Percentiles rank a stretch among this genome's conserved stretches.
phyloP scores from a whole-genome alignment of 2,113 vertebrate genomes.

The Pandion haliaetus region DNA sequence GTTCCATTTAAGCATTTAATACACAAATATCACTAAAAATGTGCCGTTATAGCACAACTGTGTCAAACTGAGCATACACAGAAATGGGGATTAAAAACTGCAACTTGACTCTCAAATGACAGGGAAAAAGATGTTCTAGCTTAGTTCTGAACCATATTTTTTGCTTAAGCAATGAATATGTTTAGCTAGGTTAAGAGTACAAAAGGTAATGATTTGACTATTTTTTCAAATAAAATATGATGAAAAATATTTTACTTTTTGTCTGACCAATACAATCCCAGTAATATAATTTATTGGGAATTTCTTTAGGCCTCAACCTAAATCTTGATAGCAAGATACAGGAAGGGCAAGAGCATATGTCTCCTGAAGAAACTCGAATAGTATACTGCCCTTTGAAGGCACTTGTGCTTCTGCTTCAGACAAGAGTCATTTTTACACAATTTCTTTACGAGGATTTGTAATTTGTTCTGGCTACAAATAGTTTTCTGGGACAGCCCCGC shows the following conservation, averaged over 20 bases:
- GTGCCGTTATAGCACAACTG: conserved; percentile 26
- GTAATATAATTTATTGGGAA: conserved; percentile 36
- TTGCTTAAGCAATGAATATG: not conserved
- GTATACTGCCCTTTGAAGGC: conserved; percentile 72
- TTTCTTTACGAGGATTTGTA: not conserved
- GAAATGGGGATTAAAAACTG: conserved; percentile 31
- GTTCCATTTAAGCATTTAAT: conserved; percentile 23
- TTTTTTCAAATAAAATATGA: conserved; percentile 1
- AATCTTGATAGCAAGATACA: conserved; percentile 35
- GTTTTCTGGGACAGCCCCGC: conserved; percentile 48
- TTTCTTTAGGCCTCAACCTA: conserved; percentile 21
- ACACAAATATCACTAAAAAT: conserved; percentile 58
- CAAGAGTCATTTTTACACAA: conserved; percentile 16
- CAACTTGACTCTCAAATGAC: not conserved
- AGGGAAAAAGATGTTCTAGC: not conserved
- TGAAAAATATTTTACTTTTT: conserved; percentile 27
- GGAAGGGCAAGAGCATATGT: conserved; percentile 12
- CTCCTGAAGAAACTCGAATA: conserved; percentile 29
- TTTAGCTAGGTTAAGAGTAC: not conserved
- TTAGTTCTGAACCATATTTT: not conserved
- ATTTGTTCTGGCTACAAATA: conserved; percentile 45
- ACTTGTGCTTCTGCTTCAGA: conserved; percentile 77
- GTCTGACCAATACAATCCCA: conserved; percentile 34
- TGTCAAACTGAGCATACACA: conserved; percentile 33
- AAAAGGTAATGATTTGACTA: not conserved